Evolutionary conservation across 2,113 vertebrate genomes (phyloP), one percentile per base, ranked within the genome.

Genomic region (Anser cygnoides): DNA sequence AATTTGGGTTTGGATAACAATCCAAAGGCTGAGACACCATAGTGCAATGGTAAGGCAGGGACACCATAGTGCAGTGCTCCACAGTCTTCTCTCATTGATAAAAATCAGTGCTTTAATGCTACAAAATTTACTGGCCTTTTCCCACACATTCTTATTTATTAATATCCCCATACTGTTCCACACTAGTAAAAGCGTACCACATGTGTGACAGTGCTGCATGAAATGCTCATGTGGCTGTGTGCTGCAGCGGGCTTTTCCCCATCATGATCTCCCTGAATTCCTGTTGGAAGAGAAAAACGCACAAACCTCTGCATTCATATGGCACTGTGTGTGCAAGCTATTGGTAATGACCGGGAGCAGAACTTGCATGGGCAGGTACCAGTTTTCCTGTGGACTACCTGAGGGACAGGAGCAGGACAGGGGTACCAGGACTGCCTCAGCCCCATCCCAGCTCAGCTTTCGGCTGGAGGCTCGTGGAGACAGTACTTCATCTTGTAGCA

Each of bases 151-250:
- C 18, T 62, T 21, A 31, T 58, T 41, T 61, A 15, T n/a, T 37
- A 61, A 49, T 5, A 4, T 75, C 20, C 6, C 41, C 46, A 4
- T 23, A 75, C 21, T 13, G 33, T 0, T 1, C 23, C 37, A 65
- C 4, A 13, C 0, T 3, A 25, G n/a, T 13, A 17, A 2, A 43
- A 81, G 37, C 3, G 12, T 20, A 62, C 33, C 11, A 15, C 8
- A 44, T 3, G 18, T 11, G 22, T 3, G 8, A 43, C 15, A 35
- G 49, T 23, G 37, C 29, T 39, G 12, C 46, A 23, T 10, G 49
- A 71, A 89, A 86, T 50, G 49, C 10, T 11, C 35, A 44, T 23
- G 5, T 1, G 15, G 58, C 46, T 41, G 18, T 18, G 22, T 74
- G 11, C 66, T 78, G 22, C 31, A 67, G 29, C 29, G 67, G n/a